Conservation (phyloP, 2,888 invertebrate species). For the Bembecia ichneumoniformis region DNA sequence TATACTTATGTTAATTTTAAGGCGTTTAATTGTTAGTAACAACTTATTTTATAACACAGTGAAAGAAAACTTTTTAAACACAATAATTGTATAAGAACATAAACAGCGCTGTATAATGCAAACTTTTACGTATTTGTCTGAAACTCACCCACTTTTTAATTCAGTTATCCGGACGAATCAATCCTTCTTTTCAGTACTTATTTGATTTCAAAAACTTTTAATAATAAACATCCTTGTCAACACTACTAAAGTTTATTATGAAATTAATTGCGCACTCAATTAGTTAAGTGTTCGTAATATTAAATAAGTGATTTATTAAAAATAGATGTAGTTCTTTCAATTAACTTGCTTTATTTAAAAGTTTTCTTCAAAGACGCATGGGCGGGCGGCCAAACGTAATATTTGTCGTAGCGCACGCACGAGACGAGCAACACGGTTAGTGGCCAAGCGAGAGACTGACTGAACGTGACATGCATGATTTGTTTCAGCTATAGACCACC, state of each 20-base stretch:
- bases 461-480: slow-evolving; percentile 3
- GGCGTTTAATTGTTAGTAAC: too few relatives aligned
- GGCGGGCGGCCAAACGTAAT: slow-evolving; percentile 31
- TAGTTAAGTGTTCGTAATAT: too few relatives aligned
- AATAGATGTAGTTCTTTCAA: not conserved
- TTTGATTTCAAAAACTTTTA: slow-evolving; percentile 13
- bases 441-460: slow-evolving; percentile 36
- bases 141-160: slow-evolving; percentile 59
- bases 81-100: too few relatives aligned
- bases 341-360: slow-evolving; percentile 1
- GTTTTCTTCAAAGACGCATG: slow-evolving; percentile 11
- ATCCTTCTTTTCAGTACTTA: slow-evolving; percentile 23
- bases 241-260: not conserved
- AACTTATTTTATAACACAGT: too few relatives aligned
- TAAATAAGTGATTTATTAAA: not conserved
- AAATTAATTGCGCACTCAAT: too few relatives aligned
- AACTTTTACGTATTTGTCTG: not conserved
- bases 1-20: too few relatives aligned
- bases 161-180: slow-evolving; percentile 17
- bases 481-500: slow-evolving; percentile 9
- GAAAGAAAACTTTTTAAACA: too few relatives aligned
- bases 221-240: slow-evolving; percentile 20
- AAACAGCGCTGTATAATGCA: too few relatives aligned
- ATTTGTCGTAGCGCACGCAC: slow-evolving; percentile 21
- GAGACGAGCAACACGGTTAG: slow-evolving; percentile 28